Percentiles rank a stretch among this genome's conserved stretches.
phyloP scores from a whole-genome alignment of 2,797 vertebrate genomes.

The Selene dorsalis region DNA sequence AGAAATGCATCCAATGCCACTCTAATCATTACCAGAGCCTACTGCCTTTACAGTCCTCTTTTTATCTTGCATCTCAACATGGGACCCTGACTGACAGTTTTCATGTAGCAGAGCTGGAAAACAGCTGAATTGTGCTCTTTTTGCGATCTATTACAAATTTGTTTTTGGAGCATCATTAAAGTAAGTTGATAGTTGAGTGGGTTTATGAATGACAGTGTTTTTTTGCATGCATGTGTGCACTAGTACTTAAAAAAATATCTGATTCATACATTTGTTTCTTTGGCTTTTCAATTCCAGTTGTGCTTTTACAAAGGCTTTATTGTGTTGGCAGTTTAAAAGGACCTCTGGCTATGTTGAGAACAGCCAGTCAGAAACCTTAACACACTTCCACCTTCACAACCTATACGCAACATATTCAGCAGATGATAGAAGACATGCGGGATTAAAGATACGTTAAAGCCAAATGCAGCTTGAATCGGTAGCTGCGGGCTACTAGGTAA shows the following conservation, averaged over 20 bases:
- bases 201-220: not conserved
- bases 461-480: constrained; percentile 46
- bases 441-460: constrained; percentile 40
- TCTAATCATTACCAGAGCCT: constrained; percentile 21
- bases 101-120: constrained; percentile 27
- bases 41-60: constrained; percentile 18
- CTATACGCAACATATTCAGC: constrained; percentile 36
- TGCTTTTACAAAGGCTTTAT: constrained; percentile 12
- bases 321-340: constrained; percentile 45
- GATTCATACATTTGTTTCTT: constrained; percentile 4
- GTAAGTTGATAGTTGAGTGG: not conserved
- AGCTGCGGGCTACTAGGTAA: constrained; percentile 14
- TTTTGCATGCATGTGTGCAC: not conserved
- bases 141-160: constrained; percentile 19
- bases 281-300: constrained; percentile 10
- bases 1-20: constrained; percentile 18
- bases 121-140: not conserved
- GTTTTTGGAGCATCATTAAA: constrained; percentile 15
- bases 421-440: constrained; percentile 44
- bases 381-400: constrained; percentile 16
- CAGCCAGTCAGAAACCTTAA: constrained; percentile 28
- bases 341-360: constrained; percentile 42
- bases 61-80: constrained; percentile 33
- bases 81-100: constrained; percentile 34
- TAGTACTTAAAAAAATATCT: constrained; percentile 15